Conservation (phyloP, 2,113 vertebrate species). For the Nycticorax nycticorax region DNA sequence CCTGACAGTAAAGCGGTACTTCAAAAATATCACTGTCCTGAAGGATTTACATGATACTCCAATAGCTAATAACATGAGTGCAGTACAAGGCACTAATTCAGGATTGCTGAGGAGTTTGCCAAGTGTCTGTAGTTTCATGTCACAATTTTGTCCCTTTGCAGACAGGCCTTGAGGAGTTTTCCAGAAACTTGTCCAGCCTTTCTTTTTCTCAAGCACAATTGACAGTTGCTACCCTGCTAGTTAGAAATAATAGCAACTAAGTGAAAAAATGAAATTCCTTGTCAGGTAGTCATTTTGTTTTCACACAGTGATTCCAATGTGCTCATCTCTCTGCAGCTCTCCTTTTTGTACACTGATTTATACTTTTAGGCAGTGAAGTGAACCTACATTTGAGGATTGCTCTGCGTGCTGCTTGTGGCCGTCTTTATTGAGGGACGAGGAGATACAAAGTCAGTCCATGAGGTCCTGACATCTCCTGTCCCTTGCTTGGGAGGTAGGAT, state of each 20-base stretch:
- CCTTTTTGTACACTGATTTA: not conserved
- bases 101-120: not conserved
- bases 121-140: not conserved
- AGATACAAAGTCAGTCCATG: not conserved
- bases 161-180: not conserved
- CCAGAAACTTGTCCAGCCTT: not conserved
- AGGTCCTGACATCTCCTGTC: not conserved
- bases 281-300: not conserved
- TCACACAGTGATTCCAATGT: not conserved
- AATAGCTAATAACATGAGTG: not conserved
- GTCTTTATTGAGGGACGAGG: not conserved
- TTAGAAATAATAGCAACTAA: not conserved
- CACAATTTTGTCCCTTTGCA: not conserved
- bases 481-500: not conserved
- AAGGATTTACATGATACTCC: not conserved
- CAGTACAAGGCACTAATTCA: not conserved
- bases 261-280: not conserved
- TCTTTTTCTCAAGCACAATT: not conserved
- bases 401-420: not conserved
- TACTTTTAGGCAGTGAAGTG: not conserved
- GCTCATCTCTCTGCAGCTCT: not conserved
- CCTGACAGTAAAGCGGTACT: not conserved
- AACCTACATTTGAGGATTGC: not conserved
- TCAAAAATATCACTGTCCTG: not conserved
- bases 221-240: not conserved